phyloP scores from a whole-genome alignment of 2,113 vertebrate species.

The Hippolais icterina region DNA sequence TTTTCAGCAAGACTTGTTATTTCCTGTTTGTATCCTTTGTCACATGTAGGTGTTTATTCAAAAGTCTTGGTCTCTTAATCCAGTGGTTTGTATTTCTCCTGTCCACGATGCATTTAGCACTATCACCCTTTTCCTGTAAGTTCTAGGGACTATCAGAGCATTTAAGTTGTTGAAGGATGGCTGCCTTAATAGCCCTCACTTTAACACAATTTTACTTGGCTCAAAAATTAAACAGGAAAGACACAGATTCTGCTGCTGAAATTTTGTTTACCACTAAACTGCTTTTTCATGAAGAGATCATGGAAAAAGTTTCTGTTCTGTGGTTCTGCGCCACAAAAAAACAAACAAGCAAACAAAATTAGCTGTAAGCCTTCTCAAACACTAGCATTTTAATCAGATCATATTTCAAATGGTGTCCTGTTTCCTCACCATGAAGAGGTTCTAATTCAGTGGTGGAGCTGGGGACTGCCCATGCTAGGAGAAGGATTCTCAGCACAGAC shows the following conservation, averaged over 20 bases:
- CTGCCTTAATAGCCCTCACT: neutral
- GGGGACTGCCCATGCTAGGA: neutral
- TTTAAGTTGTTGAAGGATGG: neutral
- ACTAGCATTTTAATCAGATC: neutral
- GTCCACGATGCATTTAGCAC: neutral
- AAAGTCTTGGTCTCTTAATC: neutral
- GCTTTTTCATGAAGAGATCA: neutral
- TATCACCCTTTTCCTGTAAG: neutral
- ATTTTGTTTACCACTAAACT: neutral
- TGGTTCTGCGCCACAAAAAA: neutral
- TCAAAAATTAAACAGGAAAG: neutral
- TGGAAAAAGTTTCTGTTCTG: neutral
- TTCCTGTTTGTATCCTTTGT: neutral
- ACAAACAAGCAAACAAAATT: neutral
- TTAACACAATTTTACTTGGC: neutral
- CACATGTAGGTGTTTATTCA: neutral
- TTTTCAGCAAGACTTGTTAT: neutral
- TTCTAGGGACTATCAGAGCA: neutral
- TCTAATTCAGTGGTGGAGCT: neutral
- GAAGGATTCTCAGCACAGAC: neutral
- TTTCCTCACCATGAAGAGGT: neutral
- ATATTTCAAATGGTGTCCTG: neutral
- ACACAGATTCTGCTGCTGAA: neutral
- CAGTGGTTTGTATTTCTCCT: neutral
- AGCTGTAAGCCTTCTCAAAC: neutral